Conservation (phyloP, 2,797 vertebrate genomes). For the Chloroceryle amazona region DNA sequence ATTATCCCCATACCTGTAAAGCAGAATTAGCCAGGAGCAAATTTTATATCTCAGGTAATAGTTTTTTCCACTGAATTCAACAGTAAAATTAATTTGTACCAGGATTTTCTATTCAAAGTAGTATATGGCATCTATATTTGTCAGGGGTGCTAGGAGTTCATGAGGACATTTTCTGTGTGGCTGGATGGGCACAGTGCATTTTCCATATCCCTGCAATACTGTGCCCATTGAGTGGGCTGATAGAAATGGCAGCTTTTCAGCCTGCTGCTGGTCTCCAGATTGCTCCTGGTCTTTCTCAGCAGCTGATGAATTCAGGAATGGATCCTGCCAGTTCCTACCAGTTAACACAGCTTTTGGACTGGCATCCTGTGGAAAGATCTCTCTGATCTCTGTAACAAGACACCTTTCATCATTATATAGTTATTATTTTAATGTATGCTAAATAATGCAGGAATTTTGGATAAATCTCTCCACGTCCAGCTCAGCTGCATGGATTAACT, state of each 20-base stretch:
- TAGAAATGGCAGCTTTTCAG: not conserved
- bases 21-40: not conserved
- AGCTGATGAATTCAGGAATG: not conserved
- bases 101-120: not conserved
- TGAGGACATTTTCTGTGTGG: not conserved
- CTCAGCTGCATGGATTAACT: slow-evolving; percentile 21
- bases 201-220: not conserved
- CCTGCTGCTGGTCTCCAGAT: not conserved
- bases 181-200: not conserved
- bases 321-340: not conserved
- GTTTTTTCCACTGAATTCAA: not conserved
- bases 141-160: not conserved
- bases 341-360: not conserved
- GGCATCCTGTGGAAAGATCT: not conserved
- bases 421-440: slow-evolving; percentile 31
- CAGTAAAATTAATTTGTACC: not conserved
- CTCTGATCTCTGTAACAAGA: not conserved
- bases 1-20: rapidly evolving
- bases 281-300: not conserved
- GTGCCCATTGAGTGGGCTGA: not conserved
- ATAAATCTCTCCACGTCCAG: slow-evolving; percentile 16
- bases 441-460: slow-evolving; percentile 30
- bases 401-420: not conserved
- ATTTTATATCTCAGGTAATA: not conserved
- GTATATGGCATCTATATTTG: not conserved